Evolutionary conservation across 30 jellyfish, hydroid and myxozoan species (phyloP).

Genomic region (Turritopsis rubra): DNA sequence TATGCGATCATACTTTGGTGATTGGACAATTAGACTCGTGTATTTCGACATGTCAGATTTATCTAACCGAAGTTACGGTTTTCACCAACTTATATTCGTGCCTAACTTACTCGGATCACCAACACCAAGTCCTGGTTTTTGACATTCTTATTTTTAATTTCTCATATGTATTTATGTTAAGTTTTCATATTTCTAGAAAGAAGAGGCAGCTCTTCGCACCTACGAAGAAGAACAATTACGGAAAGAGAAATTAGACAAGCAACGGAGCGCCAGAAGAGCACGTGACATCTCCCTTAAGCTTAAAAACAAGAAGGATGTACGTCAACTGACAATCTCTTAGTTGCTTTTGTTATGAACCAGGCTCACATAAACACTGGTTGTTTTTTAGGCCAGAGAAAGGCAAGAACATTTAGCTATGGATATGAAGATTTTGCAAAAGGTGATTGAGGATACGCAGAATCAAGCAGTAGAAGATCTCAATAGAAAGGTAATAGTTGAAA

Average conservation of each 20-base stretch:
- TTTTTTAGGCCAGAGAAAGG: slow-evolving; percentile 68
- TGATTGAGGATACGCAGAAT: slow-evolving; percentile 61
- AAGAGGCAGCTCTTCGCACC: slow-evolving; percentile 64
- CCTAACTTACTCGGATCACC: no score
- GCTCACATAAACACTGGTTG: not conserved
- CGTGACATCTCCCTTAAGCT: slow-evolving; percentile 63
- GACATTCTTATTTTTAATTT: not conserved
- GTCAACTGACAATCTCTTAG: not conserved
- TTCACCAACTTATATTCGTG: no score
- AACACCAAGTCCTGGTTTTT: no score
- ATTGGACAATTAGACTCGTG: no score
- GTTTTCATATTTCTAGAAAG: slow-evolving; percentile 37
- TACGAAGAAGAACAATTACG: slow-evolving; percentile 51
- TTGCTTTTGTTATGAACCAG: not conserved
- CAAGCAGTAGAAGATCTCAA: slow-evolving; percentile 61
- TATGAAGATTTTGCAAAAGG: slow-evolving; percentile 55
- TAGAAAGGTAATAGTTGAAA: slow-evolving; percentile 39
- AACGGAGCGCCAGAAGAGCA: slow-evolving; percentile 48
- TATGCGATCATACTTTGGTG: no score
- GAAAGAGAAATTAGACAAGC: slow-evolving; percentile 60
- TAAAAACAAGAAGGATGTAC: slow-evolving; percentile 65
- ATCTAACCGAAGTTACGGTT: no score
- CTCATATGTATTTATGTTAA: not conserved
- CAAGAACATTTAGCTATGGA: slow-evolving; percentile 92
- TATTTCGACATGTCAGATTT: no score